A percentile compares a stretch with the other conserved stretches of the same genome.
phyloP scores from a whole-genome alignment of 2,888 invertebrate species.

The Dryobota labecula region DNA sequence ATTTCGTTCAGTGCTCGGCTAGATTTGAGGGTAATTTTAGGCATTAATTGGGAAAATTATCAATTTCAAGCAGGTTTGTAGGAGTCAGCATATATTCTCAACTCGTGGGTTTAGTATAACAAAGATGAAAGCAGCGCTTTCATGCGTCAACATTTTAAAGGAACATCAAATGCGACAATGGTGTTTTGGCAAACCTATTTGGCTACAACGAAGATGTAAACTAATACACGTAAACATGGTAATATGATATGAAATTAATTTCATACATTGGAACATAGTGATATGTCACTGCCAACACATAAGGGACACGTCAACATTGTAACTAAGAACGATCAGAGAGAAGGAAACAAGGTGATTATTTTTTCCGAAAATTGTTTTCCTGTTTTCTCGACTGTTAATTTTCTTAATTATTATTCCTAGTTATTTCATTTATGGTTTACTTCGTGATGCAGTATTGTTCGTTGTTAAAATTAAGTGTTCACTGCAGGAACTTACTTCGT shows the following conservation, averaged over 20 bases:
- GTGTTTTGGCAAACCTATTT: neutral
- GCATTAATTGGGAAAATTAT: neutral
- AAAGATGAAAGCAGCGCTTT: neutral
- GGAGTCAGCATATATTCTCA: neutral
- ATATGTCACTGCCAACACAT: slow-evolving; percentile 33
- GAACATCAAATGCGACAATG: neutral
- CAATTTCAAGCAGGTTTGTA: neutral
- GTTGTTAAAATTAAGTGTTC: neutral
- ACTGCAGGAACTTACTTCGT: slow-evolving; percentile 9
- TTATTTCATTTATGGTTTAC: neutral
- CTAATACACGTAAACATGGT: neutral
- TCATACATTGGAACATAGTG: slow-evolving; percentile 10
- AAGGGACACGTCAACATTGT: neutral
- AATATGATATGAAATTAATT: slow-evolving; percentile 23
- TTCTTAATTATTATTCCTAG: neutral
- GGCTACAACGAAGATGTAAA: neutral
- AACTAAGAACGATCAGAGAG: slow-evolving; percentile 32
- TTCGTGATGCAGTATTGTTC: neutral
- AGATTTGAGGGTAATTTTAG: neutral
- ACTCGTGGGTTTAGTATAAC: neutral
- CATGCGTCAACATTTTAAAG: neutral
- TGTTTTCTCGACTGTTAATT: neutral
- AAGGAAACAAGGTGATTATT: neutral
- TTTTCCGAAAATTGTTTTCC: neutral
- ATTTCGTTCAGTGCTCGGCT: neutral